Conservation (phyloP, 92 coral and sea anemone species). For the Diadumene lineata region DNA sequence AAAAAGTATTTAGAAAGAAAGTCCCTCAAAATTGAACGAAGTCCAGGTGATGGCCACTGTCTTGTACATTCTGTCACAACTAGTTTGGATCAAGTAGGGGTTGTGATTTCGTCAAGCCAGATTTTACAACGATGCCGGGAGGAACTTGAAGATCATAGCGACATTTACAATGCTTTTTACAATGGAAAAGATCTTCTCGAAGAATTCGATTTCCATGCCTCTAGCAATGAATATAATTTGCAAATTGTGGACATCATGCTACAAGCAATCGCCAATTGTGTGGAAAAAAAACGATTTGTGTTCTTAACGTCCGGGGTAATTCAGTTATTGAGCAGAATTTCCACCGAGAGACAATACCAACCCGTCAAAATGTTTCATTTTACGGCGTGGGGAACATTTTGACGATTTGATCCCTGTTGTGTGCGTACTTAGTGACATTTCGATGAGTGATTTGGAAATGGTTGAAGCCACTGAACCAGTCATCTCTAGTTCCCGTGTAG, state of each 20-base stretch:
- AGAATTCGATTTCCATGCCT: not conserved
- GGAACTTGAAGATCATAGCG: not conserved
- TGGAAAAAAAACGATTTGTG: not conserved
- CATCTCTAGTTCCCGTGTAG: not conserved
- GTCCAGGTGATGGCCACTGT: constrained; percentile 13
- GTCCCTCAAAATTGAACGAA: constrained; percentile 1
- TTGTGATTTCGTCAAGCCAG: not conserved
- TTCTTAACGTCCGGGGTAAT: not conserved
- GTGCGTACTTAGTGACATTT: not conserved
- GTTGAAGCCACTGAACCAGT: not conserved
- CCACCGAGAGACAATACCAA: not conserved
- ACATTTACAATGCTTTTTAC: not conserved
- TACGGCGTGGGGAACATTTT: not conserved
- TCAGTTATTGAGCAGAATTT: not conserved
- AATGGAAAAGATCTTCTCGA: constrained; percentile 2
- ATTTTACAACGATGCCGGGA: not conserved
- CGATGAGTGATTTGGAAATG: not conserved
- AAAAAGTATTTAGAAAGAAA: not conserved
- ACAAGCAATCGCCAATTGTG: not conserved
- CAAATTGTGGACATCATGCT: not conserved
- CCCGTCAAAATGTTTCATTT: not conserved
- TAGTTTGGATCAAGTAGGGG: not conserved
- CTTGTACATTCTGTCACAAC: constrained; percentile 6
- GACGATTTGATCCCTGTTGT: not conserved
- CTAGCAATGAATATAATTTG: not conserved